A percentile compares a stretch with the other conserved stretches of the same genome.
Evolutionary conservation across 2,113 vertebrate genomes (phyloP).

Genomic region (Myiagra hebetior): DNA sequence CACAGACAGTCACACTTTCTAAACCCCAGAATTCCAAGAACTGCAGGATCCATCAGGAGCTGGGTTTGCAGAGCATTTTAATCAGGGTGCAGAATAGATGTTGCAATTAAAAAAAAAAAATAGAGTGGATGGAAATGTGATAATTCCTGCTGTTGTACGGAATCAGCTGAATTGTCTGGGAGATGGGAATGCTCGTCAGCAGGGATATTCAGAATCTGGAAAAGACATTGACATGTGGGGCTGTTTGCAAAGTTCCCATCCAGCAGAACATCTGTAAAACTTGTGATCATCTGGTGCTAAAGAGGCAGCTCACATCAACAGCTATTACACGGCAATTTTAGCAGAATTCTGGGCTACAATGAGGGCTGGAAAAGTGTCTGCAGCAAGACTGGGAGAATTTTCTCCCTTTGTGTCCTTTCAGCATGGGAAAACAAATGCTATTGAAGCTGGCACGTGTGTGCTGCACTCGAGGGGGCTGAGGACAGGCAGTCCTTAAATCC

Average conservation of each 20-base stretch:
- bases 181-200: neutral
- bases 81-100: neutral
- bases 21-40: neutral
- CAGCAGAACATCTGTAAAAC: neutral
- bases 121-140: neutral
- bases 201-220: neutral
- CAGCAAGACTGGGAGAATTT: neutral
- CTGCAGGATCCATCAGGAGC: neutral
- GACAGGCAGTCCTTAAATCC: accelerated
- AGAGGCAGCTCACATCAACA: neutral
- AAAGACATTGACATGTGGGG: neutral
- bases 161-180: conserved; percentile 27
- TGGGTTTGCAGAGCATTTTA: neutral
- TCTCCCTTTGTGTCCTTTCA: neutral
- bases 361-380: neutral
- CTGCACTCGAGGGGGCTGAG: neutral
- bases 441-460: neutral
- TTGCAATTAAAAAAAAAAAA: neutral
- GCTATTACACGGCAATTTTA: neutral
- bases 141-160: neutral
- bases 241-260: neutral
- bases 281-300: neutral
- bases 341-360: neutral
- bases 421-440: neutral
- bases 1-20: neutral